Percentiles rank a stretch among this genome's conserved stretches.
Conservation (phyloP, 2,113 vertebrate genomes). For the Nansenia antarctica region DNA sequence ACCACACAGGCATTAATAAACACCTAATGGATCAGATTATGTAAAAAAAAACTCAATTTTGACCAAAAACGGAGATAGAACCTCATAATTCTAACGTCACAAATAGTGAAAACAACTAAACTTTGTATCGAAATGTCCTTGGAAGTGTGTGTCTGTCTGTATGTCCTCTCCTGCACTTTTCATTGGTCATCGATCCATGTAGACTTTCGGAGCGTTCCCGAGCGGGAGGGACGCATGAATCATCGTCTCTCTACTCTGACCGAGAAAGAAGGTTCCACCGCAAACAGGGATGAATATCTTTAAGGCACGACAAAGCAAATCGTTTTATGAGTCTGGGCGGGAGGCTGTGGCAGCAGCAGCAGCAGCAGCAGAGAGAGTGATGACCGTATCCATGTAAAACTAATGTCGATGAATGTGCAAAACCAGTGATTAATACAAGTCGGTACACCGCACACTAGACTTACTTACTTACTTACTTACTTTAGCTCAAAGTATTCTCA, state of each 20-base stretch:
- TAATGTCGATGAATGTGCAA: background rate
- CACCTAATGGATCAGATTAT: too few relatives aligned
- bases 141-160: background rate
- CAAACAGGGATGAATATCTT: background rate
- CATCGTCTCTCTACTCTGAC: background rate
- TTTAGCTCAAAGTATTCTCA: too few relatives aligned
- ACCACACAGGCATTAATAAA: too few relatives aligned
- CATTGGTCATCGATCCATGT: background rate
- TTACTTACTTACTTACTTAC: too few relatives aligned
- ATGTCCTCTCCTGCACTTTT: background rate
- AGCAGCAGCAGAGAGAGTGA: background rate
- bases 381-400: background rate
- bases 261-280: background rate
- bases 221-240: background rate
- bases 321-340: background rate
- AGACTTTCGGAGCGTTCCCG: background rate
- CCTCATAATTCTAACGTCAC: too few relatives aligned
- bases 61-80: too few relatives aligned
- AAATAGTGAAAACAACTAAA: background rate
- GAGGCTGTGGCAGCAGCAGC: background rate
- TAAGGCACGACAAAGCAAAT: conserved; percentile 16
- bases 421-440: background rate
- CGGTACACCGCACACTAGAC: background rate
- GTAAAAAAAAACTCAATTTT: too few relatives aligned
- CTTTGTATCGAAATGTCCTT: background rate